phyloP scores from a whole-genome alignment of 2,113 vertebrate species.

The Lepidothrix coronata region DNA sequence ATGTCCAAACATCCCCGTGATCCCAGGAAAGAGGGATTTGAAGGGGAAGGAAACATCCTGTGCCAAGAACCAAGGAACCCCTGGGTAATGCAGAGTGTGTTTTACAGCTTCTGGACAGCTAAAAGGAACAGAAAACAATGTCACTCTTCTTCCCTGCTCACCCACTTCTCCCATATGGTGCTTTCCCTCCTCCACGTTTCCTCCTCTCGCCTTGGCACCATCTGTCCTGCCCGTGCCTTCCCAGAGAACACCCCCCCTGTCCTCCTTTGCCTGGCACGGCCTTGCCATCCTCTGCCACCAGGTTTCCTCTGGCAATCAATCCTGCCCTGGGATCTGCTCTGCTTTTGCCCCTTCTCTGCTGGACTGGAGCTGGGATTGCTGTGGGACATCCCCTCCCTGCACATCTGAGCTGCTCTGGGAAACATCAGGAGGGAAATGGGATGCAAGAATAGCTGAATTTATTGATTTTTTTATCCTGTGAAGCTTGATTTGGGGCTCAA shows the following conservation, averaged over 20 bases:
- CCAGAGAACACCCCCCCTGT: accelerated
- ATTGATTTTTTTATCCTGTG: not conserved
- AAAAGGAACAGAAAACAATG: not conserved
- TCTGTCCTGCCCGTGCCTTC: not conserved
- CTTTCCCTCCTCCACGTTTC: not conserved
- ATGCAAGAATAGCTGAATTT: not conserved
- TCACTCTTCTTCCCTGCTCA: not conserved
- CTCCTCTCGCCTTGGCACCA: not conserved
- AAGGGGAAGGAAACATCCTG: not conserved
- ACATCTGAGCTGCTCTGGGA: not conserved
- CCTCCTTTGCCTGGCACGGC: not conserved
- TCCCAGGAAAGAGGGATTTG: accelerated
- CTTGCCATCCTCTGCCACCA: not conserved
- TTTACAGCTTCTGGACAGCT: not conserved
- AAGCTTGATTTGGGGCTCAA: not conserved
- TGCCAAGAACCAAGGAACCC: not conserved
- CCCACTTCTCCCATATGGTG: not conserved
- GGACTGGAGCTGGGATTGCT: not conserved
- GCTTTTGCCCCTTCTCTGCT: not conserved
- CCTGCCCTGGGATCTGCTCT: not conserved
- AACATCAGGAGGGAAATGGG: not conserved
- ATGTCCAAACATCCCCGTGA: not conserved
- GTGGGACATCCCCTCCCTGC: not conserved
- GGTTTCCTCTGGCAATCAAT: not conserved
- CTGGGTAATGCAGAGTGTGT: accelerated